These are phyloP conservation scores for fruit fly (Drosophila melanogaster) DNA, from an alignment of 1,140 invertebrate species.

Conservation along the genomic window DNA sequence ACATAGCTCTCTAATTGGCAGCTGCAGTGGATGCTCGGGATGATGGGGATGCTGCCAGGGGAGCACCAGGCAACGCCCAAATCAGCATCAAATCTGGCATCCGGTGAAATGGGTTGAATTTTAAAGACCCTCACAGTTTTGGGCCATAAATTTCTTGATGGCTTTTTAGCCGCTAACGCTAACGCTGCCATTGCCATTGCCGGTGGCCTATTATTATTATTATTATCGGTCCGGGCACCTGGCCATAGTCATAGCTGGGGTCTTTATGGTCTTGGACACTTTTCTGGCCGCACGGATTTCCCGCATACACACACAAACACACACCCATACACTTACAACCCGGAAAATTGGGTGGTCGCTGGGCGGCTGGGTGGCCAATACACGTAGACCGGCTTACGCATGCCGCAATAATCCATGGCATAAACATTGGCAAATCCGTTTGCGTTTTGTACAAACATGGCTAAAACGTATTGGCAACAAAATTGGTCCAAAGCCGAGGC, in stretches of 20 bases:
- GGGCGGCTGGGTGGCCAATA: slow-evolving; percentile 12
- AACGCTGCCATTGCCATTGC: slow-evolving; percentile 21
- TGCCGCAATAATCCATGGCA: slow-evolving; percentile 80
- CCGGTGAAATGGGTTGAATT: slow-evolving; percentile 31
- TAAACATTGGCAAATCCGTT: slow-evolving; percentile 83
- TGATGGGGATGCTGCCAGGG: neutral
- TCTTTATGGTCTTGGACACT: slow-evolving; percentile 59
- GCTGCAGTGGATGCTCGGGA: slow-evolving; percentile 7
- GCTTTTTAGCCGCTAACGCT: slow-evolving; percentile 33
- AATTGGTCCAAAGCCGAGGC: slow-evolving; percentile 55
- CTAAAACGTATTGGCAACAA: slow-evolving; percentile 81
- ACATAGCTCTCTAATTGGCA: slow-evolving; percentile 70
- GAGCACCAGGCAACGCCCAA: slow-evolving; percentile 9
- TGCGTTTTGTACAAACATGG: slow-evolving; percentile 83
- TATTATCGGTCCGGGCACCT: slow-evolving; percentile 56
- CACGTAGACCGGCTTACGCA: slow-evolving; percentile 73
- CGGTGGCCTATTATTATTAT: slow-evolving; percentile 59
- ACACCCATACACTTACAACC: neutral
- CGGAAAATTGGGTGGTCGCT: slow-evolving; percentile 6
- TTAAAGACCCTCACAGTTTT: slow-evolving; percentile 34
- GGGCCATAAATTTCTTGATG: slow-evolving; percentile 56
- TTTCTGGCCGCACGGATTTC: slow-evolving; percentile 62
- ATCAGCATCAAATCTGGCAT: slow-evolving; percentile 38
- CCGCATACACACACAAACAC: slow-evolving; percentile 24
- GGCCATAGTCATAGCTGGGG: slow-evolving; percentile 42